Conservation (phyloP, 2,113 vertebrate species). For the Epinephelus cyanopodus region DNA sequence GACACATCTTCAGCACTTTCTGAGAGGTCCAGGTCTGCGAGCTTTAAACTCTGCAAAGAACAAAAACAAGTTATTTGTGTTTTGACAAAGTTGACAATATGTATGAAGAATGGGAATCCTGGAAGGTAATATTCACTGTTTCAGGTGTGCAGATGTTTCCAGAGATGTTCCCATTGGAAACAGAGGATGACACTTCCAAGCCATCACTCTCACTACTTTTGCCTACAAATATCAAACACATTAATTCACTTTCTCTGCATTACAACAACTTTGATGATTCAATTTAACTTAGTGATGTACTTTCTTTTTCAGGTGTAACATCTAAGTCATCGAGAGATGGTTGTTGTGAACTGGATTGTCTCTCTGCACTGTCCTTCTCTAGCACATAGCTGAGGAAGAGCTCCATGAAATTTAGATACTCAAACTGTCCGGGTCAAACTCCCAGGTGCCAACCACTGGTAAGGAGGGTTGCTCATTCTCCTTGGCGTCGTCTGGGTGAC, state of each 20-base stretch:
- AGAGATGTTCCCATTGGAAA: constrained; percentile 34
- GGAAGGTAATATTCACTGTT: constrained; percentile 41
- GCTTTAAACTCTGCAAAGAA: constrained; percentile 77
- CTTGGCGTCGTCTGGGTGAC: neutral
- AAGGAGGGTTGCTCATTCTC: constrained; percentile 44
- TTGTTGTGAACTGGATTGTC: constrained; percentile 4
- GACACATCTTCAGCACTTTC: constrained; percentile 22
- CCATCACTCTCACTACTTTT: constrained; percentile 27
- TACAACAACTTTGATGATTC: neutral
- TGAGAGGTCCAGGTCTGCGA: constrained; percentile 71
- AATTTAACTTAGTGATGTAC: constrained; percentile 31
- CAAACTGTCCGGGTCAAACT: constrained; percentile 96
- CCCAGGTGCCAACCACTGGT: constrained; percentile 91
- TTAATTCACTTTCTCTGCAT: neutral
- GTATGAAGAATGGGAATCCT: neutral
- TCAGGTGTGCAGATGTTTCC: constrained; percentile 46
- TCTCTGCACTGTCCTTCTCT: constrained; percentile 86
- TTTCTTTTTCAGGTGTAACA: constrained; percentile 66
- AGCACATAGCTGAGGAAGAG: constrained; percentile 94
- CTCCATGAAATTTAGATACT: constrained; percentile 92
- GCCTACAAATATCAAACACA: constrained; percentile 52
- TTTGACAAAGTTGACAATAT: neutral
- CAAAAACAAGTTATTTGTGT: constrained; percentile 12
- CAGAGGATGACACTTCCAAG: constrained; percentile 29
- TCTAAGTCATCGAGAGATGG: constrained; percentile 28